Percentiles rank a stretch among this genome's conserved stretches.
phyloP scores from a whole-genome alignment of 1,140 invertebrate species.

The Pseudomyrmex flavicornis region DNA sequence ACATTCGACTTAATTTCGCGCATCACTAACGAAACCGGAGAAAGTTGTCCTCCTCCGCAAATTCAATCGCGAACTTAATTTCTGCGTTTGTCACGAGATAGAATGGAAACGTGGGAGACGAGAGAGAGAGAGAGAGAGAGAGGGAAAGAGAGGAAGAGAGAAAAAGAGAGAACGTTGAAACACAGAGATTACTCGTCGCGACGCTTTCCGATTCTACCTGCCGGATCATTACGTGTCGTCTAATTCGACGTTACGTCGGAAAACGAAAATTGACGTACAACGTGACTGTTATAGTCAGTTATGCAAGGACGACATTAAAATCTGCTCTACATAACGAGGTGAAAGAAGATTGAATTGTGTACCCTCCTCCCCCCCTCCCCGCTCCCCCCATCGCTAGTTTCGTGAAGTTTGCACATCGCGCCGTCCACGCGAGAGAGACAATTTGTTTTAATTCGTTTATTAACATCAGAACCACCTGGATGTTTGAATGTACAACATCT shows the following conservation, averaged over 20 bases:
- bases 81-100: constrained; percentile 20
- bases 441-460: background rate
- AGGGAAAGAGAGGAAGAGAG: too few species aligned
- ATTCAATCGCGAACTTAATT: constrained; percentile 30
- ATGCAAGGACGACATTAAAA: constrained; percentile 7
- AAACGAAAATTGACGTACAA: constrained; percentile 15
- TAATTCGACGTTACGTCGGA: constrained; percentile 31
- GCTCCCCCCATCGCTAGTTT: background rate
- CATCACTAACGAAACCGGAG: constrained; percentile 33
- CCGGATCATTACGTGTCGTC: constrained; percentile 20
- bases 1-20: background rate
- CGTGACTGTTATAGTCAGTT: constrained; percentile 1
- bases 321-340: background rate
- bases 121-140: too few species aligned
- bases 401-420: constrained; percentile 6
- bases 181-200: constrained; percentile 5
- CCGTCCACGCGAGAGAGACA: background rate
- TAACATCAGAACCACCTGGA: too few species aligned
- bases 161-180: background rate
- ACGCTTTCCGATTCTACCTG: constrained; percentile 7
- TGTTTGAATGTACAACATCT: too few species aligned
- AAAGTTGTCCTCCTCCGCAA: constrained; percentile 37
- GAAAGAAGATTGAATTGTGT: constrained; percentile 13
- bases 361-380: too few species aligned
- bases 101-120: background rate